A percentile compares a stretch with the other conserved stretches of the same genome.
Conservation (phyloP, 2,888 invertebrate genomes). For the Morpho deidamia region DNA sequence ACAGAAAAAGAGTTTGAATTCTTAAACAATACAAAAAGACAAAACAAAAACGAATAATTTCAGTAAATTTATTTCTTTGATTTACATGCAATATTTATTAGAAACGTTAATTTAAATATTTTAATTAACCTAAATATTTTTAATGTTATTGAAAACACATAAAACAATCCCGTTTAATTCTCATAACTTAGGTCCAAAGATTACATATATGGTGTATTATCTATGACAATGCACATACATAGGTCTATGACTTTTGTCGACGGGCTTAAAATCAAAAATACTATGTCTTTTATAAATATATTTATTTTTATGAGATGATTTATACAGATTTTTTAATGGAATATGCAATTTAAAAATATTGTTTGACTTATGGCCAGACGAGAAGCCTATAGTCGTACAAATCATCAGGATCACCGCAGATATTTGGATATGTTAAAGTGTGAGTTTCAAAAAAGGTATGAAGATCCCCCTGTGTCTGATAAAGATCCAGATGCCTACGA, state of each 20-base stretch:
- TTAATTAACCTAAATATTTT: too few relatives aligned
- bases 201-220: too few relatives aligned
- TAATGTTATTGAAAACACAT: too few relatives aligned
- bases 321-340: conserved; percentile 12
- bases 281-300: conserved; percentile 20
- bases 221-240: too few relatives aligned
- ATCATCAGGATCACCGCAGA: conserved; percentile 50
- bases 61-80: too few relatives aligned
- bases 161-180: not conserved
- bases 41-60: too few relatives aligned
- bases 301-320: conserved; percentile 27
- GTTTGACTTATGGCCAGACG: conserved; percentile 42
- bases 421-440: conserved; percentile 57
- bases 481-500: conserved; percentile 80
- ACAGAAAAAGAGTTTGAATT: not conserved
- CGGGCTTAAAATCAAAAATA: not conserved
- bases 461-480: conserved; percentile 28
- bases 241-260: too few relatives aligned
- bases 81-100: too few relatives aligned
- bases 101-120: too few relatives aligned
- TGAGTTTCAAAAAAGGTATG: conserved; percentile 46
- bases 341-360: conserved; percentile 5
- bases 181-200: not conserved
- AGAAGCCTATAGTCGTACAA: conserved; percentile 39
- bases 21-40: not conserved